Conservation (phyloP, 2,113 vertebrate genomes). For the Sander vitreus region DNA sequence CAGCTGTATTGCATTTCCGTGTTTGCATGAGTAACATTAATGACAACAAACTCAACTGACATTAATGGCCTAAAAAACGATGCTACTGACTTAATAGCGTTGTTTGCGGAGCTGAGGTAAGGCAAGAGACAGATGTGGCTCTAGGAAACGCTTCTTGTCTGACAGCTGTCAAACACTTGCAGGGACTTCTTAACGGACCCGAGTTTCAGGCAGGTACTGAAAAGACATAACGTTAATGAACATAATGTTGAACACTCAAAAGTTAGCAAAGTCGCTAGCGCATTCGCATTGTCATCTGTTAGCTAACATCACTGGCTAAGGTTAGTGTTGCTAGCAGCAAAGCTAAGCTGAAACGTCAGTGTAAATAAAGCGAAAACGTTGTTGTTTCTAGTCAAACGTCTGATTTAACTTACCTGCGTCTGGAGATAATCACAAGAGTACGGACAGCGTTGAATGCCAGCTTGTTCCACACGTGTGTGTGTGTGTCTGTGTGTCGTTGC, state of each 20-base stretch:
- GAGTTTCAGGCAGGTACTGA: constrained; percentile 11
- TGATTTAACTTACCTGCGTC: constrained; percentile 28
- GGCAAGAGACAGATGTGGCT: neutral
- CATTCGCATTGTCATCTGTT: neutral
- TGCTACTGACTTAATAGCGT: constrained; percentile 23
- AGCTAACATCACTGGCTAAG: neutral
- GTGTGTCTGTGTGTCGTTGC: neutral
- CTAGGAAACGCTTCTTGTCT: neutral
- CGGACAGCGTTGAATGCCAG: neutral
- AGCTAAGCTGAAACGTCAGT: neutral
- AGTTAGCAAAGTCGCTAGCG: constrained; percentile 47
- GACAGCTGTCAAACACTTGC: constrained; percentile 2
- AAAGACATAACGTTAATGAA: neutral
- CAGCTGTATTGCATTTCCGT: neutral
- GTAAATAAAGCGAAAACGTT: neutral
- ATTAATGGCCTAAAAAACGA: constrained; percentile 10
- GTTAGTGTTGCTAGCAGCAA: neutral
- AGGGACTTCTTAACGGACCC: neutral
- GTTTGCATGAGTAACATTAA: neutral
- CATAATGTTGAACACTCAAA: neutral
- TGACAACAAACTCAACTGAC: neutral
- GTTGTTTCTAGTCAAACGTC: rapidly evolving
- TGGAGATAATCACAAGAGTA: constrained; percentile 4
- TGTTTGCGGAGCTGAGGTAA: neutral
- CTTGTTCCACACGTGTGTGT: constrained; percentile 45